These are phyloP conservation scores for Salpingus planirostris DNA, from an alignment of 2,888 invertebrate genomes.

Conservation along the genomic window DNA sequence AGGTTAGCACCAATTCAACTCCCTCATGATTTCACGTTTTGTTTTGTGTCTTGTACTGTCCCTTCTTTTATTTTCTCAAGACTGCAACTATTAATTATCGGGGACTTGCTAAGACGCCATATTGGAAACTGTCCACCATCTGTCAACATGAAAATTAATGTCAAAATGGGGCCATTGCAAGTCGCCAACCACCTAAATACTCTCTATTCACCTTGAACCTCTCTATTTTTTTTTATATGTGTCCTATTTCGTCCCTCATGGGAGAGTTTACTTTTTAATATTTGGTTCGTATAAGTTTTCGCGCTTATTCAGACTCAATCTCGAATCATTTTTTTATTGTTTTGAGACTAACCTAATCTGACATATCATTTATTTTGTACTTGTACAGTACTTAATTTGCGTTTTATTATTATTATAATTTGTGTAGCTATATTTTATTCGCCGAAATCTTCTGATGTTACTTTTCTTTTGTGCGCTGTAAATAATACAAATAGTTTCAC, in stretches of 20 bases:
- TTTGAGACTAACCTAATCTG: conserved; percentile 13
- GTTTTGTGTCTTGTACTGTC: conserved; percentile 1
- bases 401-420: no score
- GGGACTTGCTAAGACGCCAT: no score
- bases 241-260: background rate
- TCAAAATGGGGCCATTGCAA: no score
- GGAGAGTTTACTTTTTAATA: background rate
- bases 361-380: conserved; percentile 11
- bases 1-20: conserved; percentile 14
- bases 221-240: no score
- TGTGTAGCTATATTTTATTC: no score
- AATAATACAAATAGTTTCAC: no score
- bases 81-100: conserved; percentile 1
- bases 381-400: conserved; percentile 7
- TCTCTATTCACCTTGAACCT: conserved; percentile 6
- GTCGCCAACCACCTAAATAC: background rate
- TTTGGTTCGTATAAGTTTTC: background rate
- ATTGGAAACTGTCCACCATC: no score
- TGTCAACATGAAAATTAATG: no score
- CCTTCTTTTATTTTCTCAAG: conserved; percentile 1
- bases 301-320: background rate
- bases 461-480: no score
- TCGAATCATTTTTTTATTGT: background rate
- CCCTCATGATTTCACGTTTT: conserved; percentile 7
- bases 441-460: no score